phyloP scores from a whole-genome alignment of 2,113 vertebrate genomes.

The Forbesichthys agassizii region DNA sequence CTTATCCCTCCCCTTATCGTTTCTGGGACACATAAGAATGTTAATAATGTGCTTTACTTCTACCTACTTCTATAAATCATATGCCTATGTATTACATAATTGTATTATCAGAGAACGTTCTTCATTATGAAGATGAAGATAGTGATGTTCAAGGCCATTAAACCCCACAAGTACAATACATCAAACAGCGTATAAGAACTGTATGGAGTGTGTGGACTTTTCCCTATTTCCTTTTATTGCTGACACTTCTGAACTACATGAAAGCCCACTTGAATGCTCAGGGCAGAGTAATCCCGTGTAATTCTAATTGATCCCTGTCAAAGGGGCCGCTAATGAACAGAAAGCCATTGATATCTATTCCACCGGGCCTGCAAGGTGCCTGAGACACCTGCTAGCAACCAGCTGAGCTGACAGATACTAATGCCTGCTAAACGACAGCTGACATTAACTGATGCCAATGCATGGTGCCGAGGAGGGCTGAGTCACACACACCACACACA shows the following conservation, averaged over 20 bases:
- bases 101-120: conserved; percentile 7
- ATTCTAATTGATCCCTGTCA: conserved; percentile 61
- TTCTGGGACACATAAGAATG: conserved; percentile 17
- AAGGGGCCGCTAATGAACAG: conserved; percentile 57
- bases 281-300: conserved; percentile 17
- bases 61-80: conserved; percentile 12
- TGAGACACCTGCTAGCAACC: conserved; percentile 68
- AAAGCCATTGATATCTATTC: conserved; percentile 65
- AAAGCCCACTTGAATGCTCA: conserved; percentile 23
- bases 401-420: conserved; percentile 71
- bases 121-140: conserved; percentile 12
- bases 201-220: conserved; percentile 26
- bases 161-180: conserved; percentile 21
- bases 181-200: conserved; percentile 12
- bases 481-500: conserved; percentile 55
- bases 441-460: conserved; percentile 68
- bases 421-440: conserved; percentile 67
- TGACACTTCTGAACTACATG: conserved; percentile 30
- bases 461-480: conserved; percentile 48
- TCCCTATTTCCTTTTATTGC: conserved; percentile 30
- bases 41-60: conserved; percentile 57
- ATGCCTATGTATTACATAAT: conserved; percentile 43
- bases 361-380: conserved; percentile 52
- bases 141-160: conserved; percentile 31
- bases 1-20: neutral